Base-by-base conservation (phyloP, 2,888 invertebrate genomes). In the Nephrotoma flavescens region DNA sequence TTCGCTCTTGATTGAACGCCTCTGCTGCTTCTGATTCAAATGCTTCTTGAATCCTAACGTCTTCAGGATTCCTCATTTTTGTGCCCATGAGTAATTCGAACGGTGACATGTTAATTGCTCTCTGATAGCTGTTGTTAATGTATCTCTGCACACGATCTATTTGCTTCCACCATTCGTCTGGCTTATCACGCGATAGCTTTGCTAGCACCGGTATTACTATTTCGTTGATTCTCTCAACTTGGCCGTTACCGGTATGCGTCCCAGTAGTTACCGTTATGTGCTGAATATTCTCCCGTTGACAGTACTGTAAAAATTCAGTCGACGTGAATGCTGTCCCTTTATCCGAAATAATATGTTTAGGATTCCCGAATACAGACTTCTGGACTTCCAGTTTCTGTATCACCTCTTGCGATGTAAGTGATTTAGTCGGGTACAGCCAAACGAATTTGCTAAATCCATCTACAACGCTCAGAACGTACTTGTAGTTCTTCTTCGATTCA, bases 351-450 rank as follows among this genome's bases (percentile, higher is more conserved):
- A 91, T 89, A 47, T 89, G 88, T 7, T 41, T 86, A 7, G 91
- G 91, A 87, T 90, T 90, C 7, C 91, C 91, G 89, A 91, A 92
- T 6, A 86, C 88, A 15, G 88, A 87, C 85, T 90, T 89, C 45
- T 90, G 90, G 4, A 87, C 31, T 6, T 87, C 87, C 4, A 91
- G 83, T 87, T 89, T 90, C 1, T 88, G 42, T 7, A 91, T 57
- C 0, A 89, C 89, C 86, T 92, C 90, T 31, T 88, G 88, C 2
- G 89, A 87, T 0, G 89, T 87, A 0, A 89, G 89, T 2, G 89
- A 87, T 86, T 90, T 90, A 0, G 89, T 89, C 0, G 90, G 90
- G 86, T 89, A 91, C 0, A 91, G 12, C 90, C 91, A 91, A 0
- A 88, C 89, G 88, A 9, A n/a, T n/a, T n/a, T n/a, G n/a, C n/a